Evolutionary conservation across 2,888 invertebrate species (phyloP), one percentile per base, ranked within the genome.

Genomic region (Amblyjoppa proteus): DNA sequence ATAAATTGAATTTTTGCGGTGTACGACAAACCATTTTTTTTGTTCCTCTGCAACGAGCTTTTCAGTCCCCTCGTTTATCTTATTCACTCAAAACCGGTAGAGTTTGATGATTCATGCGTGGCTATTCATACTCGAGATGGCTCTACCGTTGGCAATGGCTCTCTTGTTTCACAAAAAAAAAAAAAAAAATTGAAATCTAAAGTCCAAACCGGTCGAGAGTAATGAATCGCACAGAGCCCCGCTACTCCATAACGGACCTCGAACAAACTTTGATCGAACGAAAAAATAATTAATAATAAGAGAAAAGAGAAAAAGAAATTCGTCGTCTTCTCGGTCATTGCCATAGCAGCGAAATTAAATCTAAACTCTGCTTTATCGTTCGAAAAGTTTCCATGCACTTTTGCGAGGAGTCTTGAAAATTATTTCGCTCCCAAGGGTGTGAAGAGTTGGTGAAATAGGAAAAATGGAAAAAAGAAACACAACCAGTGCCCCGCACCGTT

Each of bases 1-100:
- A 71, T 56, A 56, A 83, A 77, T 83, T 56, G 53, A 83, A 66
- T 83, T 83, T 82, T 77, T 77, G 71, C 68, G 56, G 66, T 56
- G 71, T 83, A 56, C 4, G 68, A 73, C 51, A 9, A 66, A 83
- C 66, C 51, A 16, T 20, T 74, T 66, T 68, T 73, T 58, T 76
- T 81, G 58, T 16, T 4, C 20, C 13, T 25, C 49, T 20, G 70
- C 45, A 73, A 34, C 45, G 70, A 71, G 74, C 68, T 64, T 73
- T 70, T 64, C 51, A 28, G 25, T 68, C 58, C 38, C 31, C 61
- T 66, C 16, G 69, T 81, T 69, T 41, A 20, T 51, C 20, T 45
- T 64, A 31, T 70, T 49, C 64, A 28, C 41, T 51, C 31, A 61
- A 70, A 51, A 28, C 25, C 69, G 38, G 38, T 71, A 41, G 64